Evolutionary conservation across 2,888 invertebrate genomes (phyloP), one percentile per base, ranked within the genome.

Genomic region (Nemotelus nigrinus): DNA sequence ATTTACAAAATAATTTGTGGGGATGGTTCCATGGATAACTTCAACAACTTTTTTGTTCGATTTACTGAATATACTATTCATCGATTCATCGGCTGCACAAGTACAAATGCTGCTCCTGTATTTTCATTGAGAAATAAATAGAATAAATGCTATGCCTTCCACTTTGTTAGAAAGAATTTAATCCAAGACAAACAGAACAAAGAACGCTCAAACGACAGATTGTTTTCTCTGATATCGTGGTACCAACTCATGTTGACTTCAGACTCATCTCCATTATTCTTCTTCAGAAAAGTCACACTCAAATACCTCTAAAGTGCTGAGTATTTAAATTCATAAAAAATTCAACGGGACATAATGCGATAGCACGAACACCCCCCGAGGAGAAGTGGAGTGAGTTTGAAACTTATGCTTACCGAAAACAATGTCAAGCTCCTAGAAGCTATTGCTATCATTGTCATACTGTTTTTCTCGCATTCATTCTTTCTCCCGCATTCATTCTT

Each of bases 271-370:
- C 45, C 44, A 57, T 47, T 63, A 43, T 50, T 76, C 41, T 76
- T 76, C 74, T 60, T 74, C 63, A 74, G 44, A 43, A 71, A 55
- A 71, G 43, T 57, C 45, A 47, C 45, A 55, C 8, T 63, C 76
- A 65, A 65, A 76, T 47, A 65, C 65, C 44, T 55, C 44, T 25
- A 57, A 77, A 77, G 76, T 77, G 60, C 58, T 68, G 65, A 63
- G 70, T 78, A 78, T 80, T 78, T 78, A 78, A 80, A 78, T 77
- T 80, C 76, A 80, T 80, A 60, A 80, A 80, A 80, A 78, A 80
- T 80, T 78, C 78, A 80, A n/a, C 25, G 50, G 67, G 53, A 60
- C 77, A 80, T 80, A 76, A 80, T 80, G 78, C 50, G 78, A 77
- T 67, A 70, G 55, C 76, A 60, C 6, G 53, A 70, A 53, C 47